Conservation (phyloP, 2,113 vertebrate species). For the Triplophysa siluroides region DNA sequence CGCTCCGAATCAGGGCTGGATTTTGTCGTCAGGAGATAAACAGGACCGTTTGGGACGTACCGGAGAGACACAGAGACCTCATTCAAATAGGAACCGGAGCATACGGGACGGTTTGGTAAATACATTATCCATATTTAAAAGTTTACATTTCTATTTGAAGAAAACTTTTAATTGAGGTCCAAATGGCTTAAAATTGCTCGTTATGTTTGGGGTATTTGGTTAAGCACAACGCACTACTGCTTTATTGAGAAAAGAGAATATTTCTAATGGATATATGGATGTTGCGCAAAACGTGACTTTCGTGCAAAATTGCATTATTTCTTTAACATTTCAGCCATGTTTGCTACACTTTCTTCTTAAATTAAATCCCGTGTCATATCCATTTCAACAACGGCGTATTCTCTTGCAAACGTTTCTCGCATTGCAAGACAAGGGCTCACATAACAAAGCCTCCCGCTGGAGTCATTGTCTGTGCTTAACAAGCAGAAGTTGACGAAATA, state of each 20-base stretch:
- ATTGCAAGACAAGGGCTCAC: conserved; percentile 57
- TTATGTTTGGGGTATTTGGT: background rate
- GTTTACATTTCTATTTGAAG: background rate
- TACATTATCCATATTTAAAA: background rate
- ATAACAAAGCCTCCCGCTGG: conserved; percentile 66
- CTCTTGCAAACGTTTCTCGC: conserved; percentile 31
- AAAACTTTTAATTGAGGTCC: background rate
- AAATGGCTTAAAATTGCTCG: background rate
- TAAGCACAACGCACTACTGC: background rate
- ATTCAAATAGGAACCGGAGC: conserved; percentile 89
- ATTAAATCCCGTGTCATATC: background rate
- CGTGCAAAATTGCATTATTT: background rate
- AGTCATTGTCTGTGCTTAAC: conserved; percentile 62
- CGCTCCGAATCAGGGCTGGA: conserved; percentile 71
- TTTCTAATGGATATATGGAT: background rate
- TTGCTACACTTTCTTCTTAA: background rate
- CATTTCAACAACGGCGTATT: background rate
- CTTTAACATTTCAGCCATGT: background rate
- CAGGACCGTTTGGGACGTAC: conserved; percentile 87
- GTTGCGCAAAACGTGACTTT: background rate
- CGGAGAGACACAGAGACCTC: conserved; percentile 84
- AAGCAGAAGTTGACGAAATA: conserved; percentile 58
- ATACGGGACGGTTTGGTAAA: conserved; percentile 92
- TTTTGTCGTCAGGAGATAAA: conserved; percentile 87
- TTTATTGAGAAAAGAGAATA: background rate